A percentile compares a stretch with the other conserved stretches of the same genome.
phyloP scores from a whole-genome alignment of 2,888 invertebrate species.

The Ptilodon capucinus region DNA sequence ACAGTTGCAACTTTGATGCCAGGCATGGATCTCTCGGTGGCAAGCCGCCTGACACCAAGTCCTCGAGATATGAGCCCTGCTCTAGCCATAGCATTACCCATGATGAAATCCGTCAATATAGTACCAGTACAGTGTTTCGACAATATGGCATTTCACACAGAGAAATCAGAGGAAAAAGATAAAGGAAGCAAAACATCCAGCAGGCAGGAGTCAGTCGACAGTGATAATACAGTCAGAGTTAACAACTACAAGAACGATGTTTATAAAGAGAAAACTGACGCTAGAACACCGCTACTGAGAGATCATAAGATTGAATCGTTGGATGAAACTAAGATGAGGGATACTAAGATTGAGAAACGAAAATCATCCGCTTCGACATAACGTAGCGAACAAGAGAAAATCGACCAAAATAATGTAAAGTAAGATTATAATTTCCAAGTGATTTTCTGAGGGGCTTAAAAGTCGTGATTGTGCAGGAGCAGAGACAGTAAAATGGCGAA shows the following conservation, averaged over 20 bases:
- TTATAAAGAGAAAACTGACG: conserved; percentile 70
- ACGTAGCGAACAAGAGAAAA: too few relatives aligned
- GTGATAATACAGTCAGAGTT: conserved; percentile 62
- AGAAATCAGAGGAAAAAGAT: conserved; percentile 54
- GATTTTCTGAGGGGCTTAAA: background rate
- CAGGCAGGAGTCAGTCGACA: conserved; percentile 63
- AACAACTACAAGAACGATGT: conserved; percentile 69
- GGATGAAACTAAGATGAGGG: conserved; percentile 72
- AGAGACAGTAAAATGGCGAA: background rate
- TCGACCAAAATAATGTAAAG: conserved; percentile 62
- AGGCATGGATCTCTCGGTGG: conserved; percentile 84
- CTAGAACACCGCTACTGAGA: conserved; percentile 69
- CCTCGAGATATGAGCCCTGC: conserved; percentile 86
- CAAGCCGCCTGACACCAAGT: conserved; percentile 85
- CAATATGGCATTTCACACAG: conserved; percentile 74
- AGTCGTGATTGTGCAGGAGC: background rate
- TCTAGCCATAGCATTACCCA: conserved; percentile 83
- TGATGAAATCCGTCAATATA: conserved; percentile 82
- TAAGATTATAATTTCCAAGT: conserved; percentile 4
- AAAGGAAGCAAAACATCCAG: conserved; percentile 56
- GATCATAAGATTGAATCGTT: conserved; percentile 77
- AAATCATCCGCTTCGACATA: conserved; percentile 79
- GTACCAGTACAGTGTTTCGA: conserved; percentile 77
- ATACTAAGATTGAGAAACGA: conserved; percentile 70
- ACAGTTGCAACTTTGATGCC: conserved; percentile 80